phyloP scores from a whole-genome alignment of 2,113 vertebrate genomes.

The Abramis brama region DNA sequence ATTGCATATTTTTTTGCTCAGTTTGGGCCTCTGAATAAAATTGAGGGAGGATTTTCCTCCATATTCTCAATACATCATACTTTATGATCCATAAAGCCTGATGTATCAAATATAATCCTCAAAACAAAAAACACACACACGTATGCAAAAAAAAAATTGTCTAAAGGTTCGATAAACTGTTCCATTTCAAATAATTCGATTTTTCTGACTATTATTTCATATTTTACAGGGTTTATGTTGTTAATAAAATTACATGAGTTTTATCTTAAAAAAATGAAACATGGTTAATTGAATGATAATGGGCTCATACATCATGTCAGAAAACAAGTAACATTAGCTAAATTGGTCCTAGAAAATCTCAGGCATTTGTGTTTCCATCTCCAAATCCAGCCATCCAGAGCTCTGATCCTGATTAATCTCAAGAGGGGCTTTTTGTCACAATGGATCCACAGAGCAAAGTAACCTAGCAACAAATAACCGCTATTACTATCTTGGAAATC shows the following conservation, averaged over 20 bases:
- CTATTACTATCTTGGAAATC: conserved; percentile 55
- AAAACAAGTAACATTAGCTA: conserved; percentile 6
- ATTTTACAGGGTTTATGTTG: background rate
- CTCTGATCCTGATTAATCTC: conserved; percentile 61
- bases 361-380: conserved; percentile 47
- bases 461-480: conserved; percentile 68
- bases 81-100: background rate
- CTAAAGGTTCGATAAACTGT: too few species aligned
- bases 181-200: background rate
- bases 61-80: background rate
- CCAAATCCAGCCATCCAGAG: conserved; percentile 53
- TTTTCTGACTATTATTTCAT: background rate
- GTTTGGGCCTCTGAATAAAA: background rate
- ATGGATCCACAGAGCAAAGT: conserved; percentile 54
- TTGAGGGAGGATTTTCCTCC: background rate
- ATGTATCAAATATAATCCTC: background rate
- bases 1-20: background rate
- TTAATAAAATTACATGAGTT: background rate
- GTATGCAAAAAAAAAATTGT: background rate
- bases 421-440: conserved; percentile 55
- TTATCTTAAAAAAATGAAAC: background rate
- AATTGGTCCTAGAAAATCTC: conserved; percentile 62
- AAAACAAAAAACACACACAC: background rate
- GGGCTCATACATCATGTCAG: background rate
- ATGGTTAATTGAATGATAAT: background rate